Evolutionary conservation across 2,888 invertebrate genomes (phyloP).

Genomic region (Tanypteryx hageni): DNA sequence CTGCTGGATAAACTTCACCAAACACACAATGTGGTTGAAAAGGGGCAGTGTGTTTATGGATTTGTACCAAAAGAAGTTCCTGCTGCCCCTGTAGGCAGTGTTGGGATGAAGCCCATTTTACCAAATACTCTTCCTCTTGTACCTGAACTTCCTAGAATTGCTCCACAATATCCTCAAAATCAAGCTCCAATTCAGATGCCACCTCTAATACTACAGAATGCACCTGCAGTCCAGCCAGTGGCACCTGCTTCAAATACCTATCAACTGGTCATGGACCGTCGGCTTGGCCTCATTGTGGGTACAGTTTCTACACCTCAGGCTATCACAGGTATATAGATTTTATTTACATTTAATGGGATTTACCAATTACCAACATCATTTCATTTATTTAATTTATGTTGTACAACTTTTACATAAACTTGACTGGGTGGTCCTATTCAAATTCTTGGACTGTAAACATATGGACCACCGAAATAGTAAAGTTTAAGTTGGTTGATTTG

Average conservation of each 20-base stretch:
- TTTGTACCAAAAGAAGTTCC: slow-evolving; percentile 32
- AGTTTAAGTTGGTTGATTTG: no score
- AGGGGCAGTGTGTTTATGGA: slow-evolving; percentile 31
- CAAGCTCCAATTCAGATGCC: background rate
- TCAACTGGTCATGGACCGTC: slow-evolving; percentile 78
- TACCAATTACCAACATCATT: background rate
- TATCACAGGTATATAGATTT: slow-evolving; percentile 11
- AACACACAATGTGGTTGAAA: slow-evolving; percentile 46
- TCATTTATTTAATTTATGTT: background rate
- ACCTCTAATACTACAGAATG: background rate
- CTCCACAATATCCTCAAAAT: slow-evolving; percentile 11
- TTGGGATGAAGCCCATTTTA: slow-evolving; percentile 44
- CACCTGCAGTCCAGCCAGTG: slow-evolving; percentile 73
- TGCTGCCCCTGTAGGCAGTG: background rate
- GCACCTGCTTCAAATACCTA: slow-evolving; percentile 70
- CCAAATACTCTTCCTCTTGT: slow-evolving; percentile 41
- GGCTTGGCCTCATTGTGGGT: slow-evolving; percentile 75
- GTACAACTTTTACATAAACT: no score
- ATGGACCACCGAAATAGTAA: no score
- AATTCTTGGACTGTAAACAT: no score
- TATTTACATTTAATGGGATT: background rate
- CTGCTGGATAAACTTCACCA: slow-evolving; percentile 39
- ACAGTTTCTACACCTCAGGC: slow-evolving; percentile 68
- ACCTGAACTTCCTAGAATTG: background rate
- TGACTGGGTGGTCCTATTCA: no score